These are phyloP conservation scores for Phaetusa simplex DNA, from an alignment of 2,113 vertebrate genomes.

Conservation along the genomic window DNA sequence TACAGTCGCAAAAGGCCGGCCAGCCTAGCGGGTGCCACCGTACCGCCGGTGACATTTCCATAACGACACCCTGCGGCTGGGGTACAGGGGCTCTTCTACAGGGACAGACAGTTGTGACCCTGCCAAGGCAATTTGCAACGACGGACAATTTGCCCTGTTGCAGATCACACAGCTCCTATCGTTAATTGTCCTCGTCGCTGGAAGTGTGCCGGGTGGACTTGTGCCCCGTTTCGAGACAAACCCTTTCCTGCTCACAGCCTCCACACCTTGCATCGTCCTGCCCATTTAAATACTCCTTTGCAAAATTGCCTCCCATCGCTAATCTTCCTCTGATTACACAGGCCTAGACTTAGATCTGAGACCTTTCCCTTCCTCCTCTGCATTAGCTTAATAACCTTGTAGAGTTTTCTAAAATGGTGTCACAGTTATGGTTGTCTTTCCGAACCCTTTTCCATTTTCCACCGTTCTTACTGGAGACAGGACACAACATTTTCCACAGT, in stretches of 20 bases:
- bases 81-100: background rate
- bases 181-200: background rate
- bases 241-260: background rate
- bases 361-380: background rate
- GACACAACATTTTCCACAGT: background rate
- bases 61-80: accelerated
- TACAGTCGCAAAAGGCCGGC: too few relatives aligned
- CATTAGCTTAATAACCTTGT: background rate
- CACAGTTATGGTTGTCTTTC: background rate
- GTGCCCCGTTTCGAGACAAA: background rate
- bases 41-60: background rate
- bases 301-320: background rate
- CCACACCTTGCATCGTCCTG: too few relatives aligned
- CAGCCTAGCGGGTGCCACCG: background rate
- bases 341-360: background rate
- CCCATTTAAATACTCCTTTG: too few relatives aligned
- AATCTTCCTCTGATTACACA: background rate
- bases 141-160: background rate
- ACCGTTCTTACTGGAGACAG: too few relatives aligned
- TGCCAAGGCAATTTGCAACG: too few relatives aligned
- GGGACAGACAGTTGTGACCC: background rate
- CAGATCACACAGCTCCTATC: accelerated
- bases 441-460: background rate
- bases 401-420: background rate
- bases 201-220: background rate